A percentile compares a stretch with the other conserved stretches of the same genome.
phyloP scores from a whole-genome alignment of 35 echinoderm and acorn worm genomes.

The Ophiothrix spiculata region DNA sequence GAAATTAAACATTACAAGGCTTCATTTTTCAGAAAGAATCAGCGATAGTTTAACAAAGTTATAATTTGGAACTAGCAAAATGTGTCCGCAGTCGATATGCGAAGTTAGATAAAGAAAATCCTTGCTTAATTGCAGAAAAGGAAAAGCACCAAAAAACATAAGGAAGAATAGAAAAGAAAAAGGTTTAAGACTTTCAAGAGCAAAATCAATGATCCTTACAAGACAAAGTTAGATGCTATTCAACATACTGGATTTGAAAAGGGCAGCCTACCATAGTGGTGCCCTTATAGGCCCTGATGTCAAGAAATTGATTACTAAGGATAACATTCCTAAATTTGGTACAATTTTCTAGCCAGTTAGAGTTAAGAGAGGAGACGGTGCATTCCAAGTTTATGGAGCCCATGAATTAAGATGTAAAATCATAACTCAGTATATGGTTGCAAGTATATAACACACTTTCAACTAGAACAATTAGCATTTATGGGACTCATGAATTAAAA shows the following conservation, averaged over 20 bases:
- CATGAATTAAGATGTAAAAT: not conserved
- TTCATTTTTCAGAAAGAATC: too few relatives aligned
- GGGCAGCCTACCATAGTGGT: not conserved
- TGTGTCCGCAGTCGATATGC: not conserved
- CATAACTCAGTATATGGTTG: too few relatives aligned
- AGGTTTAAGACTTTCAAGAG: not conserved
- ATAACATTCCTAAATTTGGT: not conserved
- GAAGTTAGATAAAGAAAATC: not conserved
- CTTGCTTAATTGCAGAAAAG: not conserved
- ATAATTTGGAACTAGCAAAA: not conserved
- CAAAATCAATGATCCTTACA: slow-evolving; percentile 2
- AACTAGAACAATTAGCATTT: too few relatives aligned
- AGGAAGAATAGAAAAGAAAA: not conserved
- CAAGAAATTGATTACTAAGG: not conserved
- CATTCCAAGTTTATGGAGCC: not conserved
- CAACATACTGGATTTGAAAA: not conserved
- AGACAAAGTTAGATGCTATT: not conserved
- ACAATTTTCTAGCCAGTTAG: not conserved
- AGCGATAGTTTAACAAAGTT: too few relatives aligned
- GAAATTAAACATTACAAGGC: too few relatives aligned
- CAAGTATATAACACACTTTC: too few relatives aligned
- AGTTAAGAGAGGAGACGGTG: too few relatives aligned
- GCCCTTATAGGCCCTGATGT: not conserved
- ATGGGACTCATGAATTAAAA: too few relatives aligned
- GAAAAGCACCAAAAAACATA: not conserved